Conservation (phyloP, 2,888 invertebrate species). For the Dynastes maya region DNA sequence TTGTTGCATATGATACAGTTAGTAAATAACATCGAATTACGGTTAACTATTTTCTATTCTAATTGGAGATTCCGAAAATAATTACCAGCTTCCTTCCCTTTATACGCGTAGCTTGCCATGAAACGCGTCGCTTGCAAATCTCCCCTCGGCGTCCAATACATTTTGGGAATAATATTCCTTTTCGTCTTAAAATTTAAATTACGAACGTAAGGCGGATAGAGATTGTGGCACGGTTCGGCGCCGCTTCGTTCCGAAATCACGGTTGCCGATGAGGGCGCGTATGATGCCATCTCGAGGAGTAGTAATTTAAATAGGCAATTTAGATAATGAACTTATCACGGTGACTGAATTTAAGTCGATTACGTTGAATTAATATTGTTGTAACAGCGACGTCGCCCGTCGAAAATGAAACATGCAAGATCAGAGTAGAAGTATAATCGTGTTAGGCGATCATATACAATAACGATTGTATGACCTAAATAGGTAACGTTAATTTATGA, state of each 20-base stretch:
- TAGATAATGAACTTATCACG: constrained; percentile 47
- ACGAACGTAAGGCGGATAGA: background rate
- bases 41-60: background rate
- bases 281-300: constrained; percentile 15
- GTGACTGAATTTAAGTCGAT: constrained; percentile 46
- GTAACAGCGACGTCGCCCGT: constrained; percentile 8
- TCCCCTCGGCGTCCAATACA: constrained; percentile 4
- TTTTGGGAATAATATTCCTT: constrained; percentile 21
- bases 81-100: background rate
- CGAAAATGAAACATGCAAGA: constrained; percentile 34
- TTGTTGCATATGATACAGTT: background rate
- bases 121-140: background rate
- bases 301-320: constrained; percentile 46
- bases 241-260: constrained; percentile 13
- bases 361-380: constrained; percentile 41
- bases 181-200: constrained; percentile 39
- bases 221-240: background rate
- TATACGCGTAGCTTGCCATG: background rate
- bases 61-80: background rate
- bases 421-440: constrained; percentile 28
- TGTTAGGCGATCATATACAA: constrained; percentile 33
- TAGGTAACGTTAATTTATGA: constrained; percentile 6
- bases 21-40: background rate
- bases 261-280: background rate
- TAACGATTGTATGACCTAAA: constrained; percentile 27